Percentiles rank a stretch among this genome's conserved stretches.
Evolutionary conservation across 2,888 invertebrate genomes (phyloP).

Genomic region (Mantis religiosa): DNA sequence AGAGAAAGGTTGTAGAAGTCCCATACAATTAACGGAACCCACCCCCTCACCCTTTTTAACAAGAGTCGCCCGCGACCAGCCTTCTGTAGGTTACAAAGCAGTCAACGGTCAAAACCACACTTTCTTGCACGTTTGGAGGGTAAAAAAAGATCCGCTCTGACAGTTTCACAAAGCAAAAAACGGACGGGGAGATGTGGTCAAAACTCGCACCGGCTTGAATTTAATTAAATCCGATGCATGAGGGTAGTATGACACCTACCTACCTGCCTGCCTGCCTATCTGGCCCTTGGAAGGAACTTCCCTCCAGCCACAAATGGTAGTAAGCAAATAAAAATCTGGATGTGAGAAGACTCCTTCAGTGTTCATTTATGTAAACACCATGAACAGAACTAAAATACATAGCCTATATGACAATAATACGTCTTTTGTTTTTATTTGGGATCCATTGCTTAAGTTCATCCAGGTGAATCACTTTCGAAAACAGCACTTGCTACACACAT

Average conservation of each 20-base stretch:
- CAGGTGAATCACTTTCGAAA: no score
- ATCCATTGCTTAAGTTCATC: no score
- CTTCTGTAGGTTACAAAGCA: not conserved
- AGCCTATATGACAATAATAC: not conserved
- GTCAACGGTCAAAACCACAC: not conserved
- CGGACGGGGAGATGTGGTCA: not conserved
- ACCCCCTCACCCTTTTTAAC: not conserved
- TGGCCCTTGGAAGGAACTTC: not conserved
- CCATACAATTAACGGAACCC: not conserved
- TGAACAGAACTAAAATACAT: not conserved
- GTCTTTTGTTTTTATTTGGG: no score
- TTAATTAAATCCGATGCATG: conserved; percentile 7
- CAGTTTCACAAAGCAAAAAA: conserved; percentile 11
- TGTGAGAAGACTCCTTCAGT: not conserved
- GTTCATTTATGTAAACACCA: not conserved
- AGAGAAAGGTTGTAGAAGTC: not conserved
- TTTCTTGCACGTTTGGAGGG: not conserved
- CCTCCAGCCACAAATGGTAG: not conserved
- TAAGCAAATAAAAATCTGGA: not conserved
- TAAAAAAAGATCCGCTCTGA: not conserved
- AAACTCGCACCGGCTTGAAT: conserved; percentile 11
- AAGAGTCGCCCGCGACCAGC: not conserved
- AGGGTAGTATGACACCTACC: not conserved
- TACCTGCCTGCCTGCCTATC: not conserved
- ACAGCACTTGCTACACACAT: no score